Evolutionary conservation across 2,888 invertebrate species (phyloP).

Genomic region (Spodoptera littoralis): DNA sequence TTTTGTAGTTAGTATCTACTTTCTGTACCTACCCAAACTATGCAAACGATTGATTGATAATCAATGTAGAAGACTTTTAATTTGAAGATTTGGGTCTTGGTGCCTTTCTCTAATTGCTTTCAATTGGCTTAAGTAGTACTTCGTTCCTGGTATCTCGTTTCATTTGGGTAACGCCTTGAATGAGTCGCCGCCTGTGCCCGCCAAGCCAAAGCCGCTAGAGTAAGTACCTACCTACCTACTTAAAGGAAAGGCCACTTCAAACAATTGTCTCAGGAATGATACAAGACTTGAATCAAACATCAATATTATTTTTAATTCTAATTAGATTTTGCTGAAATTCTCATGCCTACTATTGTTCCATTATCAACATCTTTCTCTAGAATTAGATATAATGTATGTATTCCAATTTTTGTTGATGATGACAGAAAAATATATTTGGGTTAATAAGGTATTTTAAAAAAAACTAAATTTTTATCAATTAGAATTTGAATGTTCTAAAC

Average conservation of each 20-base stretch:
- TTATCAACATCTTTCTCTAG: too few relatives aligned
- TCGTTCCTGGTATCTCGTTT: slow-evolving; percentile 49
- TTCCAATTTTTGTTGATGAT: too few relatives aligned
- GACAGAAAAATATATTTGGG: too few relatives aligned
- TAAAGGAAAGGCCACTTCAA: too few relatives aligned
- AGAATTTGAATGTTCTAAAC: slow-evolving; percentile 14
- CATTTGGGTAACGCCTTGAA: slow-evolving; percentile 55
- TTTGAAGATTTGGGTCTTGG: slow-evolving; percentile 30
- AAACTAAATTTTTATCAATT: slow-evolving; percentile 16
- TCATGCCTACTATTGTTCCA: too few relatives aligned
- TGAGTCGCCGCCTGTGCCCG: slow-evolving; percentile 25
- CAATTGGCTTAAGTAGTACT: slow-evolving; percentile 57
- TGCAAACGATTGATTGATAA: background rate
- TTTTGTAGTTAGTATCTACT: slow-evolving; percentile 24
- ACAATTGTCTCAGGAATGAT: too few relatives aligned
- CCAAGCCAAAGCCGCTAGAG: slow-evolving; percentile 24
- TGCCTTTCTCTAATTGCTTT: slow-evolving; percentile 55
- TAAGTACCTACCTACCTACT: background rate
- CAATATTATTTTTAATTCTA: too few relatives aligned
- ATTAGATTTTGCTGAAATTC: too few relatives aligned
- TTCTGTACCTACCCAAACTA: slow-evolving; percentile 13
- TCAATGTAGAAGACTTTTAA: background rate
- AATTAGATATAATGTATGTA: too few relatives aligned
- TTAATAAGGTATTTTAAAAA: too few relatives aligned
- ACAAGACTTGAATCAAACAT: too few relatives aligned